Evolutionary conservation across 2,888 invertebrate genomes (phyloP).

Genomic region (Mythimna lalbum): DNA sequence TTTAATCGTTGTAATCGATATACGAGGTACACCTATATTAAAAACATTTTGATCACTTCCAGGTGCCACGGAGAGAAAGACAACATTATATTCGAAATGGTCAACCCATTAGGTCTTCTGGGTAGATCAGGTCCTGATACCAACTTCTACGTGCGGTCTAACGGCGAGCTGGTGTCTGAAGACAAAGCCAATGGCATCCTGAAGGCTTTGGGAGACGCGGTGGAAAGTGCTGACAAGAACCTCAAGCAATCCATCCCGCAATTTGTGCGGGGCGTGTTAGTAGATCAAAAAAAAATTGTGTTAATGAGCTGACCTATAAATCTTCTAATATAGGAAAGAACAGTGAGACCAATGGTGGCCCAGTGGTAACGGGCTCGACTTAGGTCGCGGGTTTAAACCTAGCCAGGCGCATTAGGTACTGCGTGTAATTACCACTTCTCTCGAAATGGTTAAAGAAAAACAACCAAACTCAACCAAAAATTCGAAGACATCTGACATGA

Average conservation of each 20-base stretch:
- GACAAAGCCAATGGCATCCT: constrained; percentile 71
- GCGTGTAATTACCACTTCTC: too few relatives aligned
- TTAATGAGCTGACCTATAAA: neutral
- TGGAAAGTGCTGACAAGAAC: constrained; percentile 77
- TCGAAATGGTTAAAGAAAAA: too few relatives aligned
- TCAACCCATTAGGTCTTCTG: constrained; percentile 83
- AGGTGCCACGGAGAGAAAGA: constrained; percentile 93
- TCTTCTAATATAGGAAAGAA: too few relatives aligned
- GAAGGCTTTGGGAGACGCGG: constrained; percentile 71
- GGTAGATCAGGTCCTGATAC: constrained; percentile 77
- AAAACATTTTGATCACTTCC: constrained; percentile 45
- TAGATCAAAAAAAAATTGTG: constrained; percentile 16
- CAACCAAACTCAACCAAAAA: too few relatives aligned
- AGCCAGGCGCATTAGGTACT: too few relatives aligned
- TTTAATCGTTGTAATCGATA: too few relatives aligned
- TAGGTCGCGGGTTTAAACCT: too few relatives aligned
- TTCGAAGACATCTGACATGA: too few relatives aligned
- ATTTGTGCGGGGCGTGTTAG: constrained; percentile 76
- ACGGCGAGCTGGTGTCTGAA: constrained; percentile 76
- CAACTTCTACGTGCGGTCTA: constrained; percentile 77
- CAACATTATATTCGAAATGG: constrained; percentile 91
- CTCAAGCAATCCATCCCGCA: constrained; percentile 75
- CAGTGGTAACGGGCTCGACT: too few relatives aligned
- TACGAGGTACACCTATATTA: too few relatives aligned
- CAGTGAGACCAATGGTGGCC: too few relatives aligned